Evolutionary conservation across 1,140 invertebrate genomes (phyloP).

Genomic region (Patella vulgata): DNA sequence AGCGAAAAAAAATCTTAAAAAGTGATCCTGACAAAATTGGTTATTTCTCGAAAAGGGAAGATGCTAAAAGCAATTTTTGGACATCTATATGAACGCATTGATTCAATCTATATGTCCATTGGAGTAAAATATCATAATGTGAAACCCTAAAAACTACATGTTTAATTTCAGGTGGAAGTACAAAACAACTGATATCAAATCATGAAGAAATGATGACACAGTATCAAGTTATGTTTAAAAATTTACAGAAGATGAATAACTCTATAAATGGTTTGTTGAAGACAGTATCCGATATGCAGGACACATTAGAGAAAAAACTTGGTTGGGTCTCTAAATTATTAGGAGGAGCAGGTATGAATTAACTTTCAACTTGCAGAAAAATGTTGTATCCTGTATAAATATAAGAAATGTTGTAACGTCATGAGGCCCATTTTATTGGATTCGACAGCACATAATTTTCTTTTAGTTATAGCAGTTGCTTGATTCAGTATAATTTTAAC

Average conservation of each 20-base stretch:
- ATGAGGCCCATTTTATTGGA: neutral
- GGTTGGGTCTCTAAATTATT: slow-evolving; percentile 72
- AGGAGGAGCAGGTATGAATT: slow-evolving; percentile 69
- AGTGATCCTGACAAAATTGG: too few relatives aligned
- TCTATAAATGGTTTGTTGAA: slow-evolving; percentile 71
- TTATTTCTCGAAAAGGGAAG: too few relatives aligned
- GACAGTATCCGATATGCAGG: slow-evolving; percentile 69
- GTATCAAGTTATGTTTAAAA: slow-evolving; percentile 71
- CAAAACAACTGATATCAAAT: slow-evolving; percentile 70
- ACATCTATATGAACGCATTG: too few relatives aligned
- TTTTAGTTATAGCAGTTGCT: neutral
- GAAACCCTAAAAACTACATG: too few relatives aligned
- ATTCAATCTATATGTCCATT: too few relatives aligned
- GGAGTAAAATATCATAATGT: too few relatives aligned
- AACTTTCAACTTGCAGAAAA: neutral
- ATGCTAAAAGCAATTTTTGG: too few relatives aligned
- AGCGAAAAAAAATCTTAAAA: too few relatives aligned
- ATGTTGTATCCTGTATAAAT: neutral
- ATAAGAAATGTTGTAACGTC: neutral
- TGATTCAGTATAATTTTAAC: neutral
- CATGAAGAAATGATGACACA: slow-evolving; percentile 70
- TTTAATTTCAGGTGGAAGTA: slow-evolving; percentile 69
- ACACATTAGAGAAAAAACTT: slow-evolving; percentile 70
- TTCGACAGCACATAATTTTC: neutral
- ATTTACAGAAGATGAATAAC: slow-evolving; percentile 73